phyloP scores from a whole-genome alignment of 2,888 invertebrate species.

The Cenopis cana region DNA sequence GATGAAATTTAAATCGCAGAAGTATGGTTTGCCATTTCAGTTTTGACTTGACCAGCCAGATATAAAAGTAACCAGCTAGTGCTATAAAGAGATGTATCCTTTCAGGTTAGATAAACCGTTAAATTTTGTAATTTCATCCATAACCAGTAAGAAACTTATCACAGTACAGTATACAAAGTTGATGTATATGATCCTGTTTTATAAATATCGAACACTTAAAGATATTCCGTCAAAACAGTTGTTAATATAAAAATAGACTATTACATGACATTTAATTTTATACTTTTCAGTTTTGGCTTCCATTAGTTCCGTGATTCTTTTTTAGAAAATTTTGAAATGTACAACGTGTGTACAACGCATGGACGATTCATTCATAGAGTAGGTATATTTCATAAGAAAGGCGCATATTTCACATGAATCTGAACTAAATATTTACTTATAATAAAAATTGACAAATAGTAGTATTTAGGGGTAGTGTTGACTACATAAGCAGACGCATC shows the following conservation, averaged over 20 bases:
- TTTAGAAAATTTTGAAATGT: conserved; percentile 12
- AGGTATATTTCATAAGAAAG: conserved; percentile 38
- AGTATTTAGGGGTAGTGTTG: conserved; percentile 22
- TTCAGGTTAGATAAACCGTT: too few species aligned
- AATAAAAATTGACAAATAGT: conserved; percentile 39
- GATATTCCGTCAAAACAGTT: too few species aligned
- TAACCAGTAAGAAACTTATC: too few species aligned
- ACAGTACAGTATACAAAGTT: too few species aligned
- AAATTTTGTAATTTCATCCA: too few species aligned
- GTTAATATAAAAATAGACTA: too few species aligned
- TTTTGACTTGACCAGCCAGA: not conserved
- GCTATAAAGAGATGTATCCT: too few species aligned
- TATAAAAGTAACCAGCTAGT: not conserved
- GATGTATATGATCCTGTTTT: too few species aligned
- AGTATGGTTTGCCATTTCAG: not conserved
- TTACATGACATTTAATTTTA: too few species aligned
- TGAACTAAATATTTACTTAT: conserved; percentile 27
- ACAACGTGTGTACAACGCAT: conserved; percentile 6
- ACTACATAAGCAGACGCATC: not conserved
- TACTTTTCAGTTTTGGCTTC: not conserved
- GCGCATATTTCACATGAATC: conserved; percentile 25
- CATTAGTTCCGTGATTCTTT: conserved; percentile 29
- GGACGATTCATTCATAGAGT: conserved; percentile 22
- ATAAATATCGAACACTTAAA: too few species aligned
- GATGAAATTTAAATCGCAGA: too few species aligned